phyloP scores from a whole-genome alignment of 1,140 invertebrate genomes.

The Philotrypesis tridentata region DNA sequence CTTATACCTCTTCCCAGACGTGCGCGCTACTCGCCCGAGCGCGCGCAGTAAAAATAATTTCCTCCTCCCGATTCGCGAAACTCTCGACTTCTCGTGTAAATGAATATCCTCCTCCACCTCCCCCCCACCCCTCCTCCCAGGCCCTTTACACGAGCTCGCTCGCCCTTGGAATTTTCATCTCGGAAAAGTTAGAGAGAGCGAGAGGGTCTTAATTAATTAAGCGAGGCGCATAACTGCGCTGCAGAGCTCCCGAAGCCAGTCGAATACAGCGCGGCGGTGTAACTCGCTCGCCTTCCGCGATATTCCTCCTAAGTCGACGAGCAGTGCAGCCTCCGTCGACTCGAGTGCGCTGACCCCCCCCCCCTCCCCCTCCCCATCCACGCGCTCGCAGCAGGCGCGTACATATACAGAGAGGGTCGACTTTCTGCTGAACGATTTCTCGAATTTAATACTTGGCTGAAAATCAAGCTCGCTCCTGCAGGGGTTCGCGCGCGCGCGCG shows the following conservation, averaged over 20 bases:
- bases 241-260: background rate
- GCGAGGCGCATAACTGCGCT: background rate
- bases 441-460: slow-evolving; percentile 53
- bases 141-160: too few species aligned
- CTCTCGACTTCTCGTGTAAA: background rate
- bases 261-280: too few species aligned
- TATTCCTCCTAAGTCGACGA: slow-evolving; percentile 26
- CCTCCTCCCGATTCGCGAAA: background rate
- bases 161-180: background rate
- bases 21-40: too few species aligned
- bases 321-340: background rate
- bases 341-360: slow-evolving; percentile 36
- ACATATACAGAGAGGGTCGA: background rate
- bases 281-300: slow-evolving; percentile 1
- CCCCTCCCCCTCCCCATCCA: slow-evolving; percentile 17
- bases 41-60: background rate
- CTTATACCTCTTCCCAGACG: too few species aligned
- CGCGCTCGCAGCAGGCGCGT: background rate
- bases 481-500: background rate
- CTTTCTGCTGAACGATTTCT: slow-evolving; percentile 36
- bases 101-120: background rate
- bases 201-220: slow-evolving; percentile 41
- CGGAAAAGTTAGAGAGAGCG: background rate
- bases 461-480: slow-evolving; percentile 45
- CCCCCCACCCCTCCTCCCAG: background rate